Conservation (phyloP, 2,888 invertebrate species). For the Elmis aenea region DNA sequence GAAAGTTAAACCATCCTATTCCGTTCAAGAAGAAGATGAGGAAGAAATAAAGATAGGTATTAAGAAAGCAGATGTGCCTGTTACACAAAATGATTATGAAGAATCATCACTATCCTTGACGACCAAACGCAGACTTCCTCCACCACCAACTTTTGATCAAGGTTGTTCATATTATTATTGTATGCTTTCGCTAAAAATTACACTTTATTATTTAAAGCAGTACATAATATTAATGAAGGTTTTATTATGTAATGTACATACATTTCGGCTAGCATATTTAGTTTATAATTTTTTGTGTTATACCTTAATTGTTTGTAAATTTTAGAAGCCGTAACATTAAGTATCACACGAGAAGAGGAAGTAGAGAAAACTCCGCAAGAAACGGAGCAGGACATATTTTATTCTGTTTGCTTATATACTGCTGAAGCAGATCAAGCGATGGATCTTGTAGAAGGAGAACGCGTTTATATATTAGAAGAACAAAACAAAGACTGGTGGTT, state of each 20-base stretch:
- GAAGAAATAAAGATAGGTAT: conserved; percentile 54
- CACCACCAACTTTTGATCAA: conserved; percentile 62
- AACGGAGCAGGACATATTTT: conserved; percentile 71
- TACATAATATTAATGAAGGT: too few species aligned
- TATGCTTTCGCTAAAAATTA: conserved; percentile 5
- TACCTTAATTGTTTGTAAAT: conserved; percentile 21
- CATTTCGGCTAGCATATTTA: too few species aligned
- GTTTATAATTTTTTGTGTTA: too few species aligned
- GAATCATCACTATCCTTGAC: conserved; percentile 68
- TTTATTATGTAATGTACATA: too few species aligned
- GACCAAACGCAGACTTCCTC: conserved; percentile 64
- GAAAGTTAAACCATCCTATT: conserved; percentile 50
- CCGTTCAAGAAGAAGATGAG: conserved; percentile 59
- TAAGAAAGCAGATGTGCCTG: conserved; percentile 50
- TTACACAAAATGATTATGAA: conserved; percentile 51
- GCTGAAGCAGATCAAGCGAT: conserved; percentile 86
- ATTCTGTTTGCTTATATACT: conserved; percentile 77
- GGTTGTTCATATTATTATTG: conserved; percentile 42
- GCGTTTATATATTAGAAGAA: conserved; percentile 74
- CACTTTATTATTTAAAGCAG: too few species aligned
- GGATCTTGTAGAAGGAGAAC: conserved; percentile 85
- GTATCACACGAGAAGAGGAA: conserved; percentile 46
- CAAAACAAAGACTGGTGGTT: conserved; percentile 92
- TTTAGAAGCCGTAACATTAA: conserved; percentile 46
- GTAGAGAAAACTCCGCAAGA: conserved; percentile 33